Conservation (phyloP, 2,113 vertebrate genomes). For the Oplegnathus fasciatus region DNA sequence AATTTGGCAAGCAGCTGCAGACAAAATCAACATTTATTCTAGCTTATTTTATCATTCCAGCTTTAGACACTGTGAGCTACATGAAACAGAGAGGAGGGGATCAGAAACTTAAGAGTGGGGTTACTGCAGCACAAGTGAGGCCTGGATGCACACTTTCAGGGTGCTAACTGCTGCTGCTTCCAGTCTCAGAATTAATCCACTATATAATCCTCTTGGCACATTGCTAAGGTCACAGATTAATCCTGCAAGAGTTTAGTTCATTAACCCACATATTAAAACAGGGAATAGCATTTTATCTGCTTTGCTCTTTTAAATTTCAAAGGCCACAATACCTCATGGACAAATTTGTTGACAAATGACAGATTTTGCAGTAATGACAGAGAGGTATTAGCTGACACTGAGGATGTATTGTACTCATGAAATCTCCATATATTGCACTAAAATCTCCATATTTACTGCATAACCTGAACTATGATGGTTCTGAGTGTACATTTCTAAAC, state of each 20-base stretch:
- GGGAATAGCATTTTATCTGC: neutral
- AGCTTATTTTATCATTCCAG: neutral
- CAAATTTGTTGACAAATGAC: neutral
- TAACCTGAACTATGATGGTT: neutral
- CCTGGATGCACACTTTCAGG: constrained; percentile 25
- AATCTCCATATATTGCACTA: neutral
- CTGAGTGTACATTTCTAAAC: too few relatives aligned
- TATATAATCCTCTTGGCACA: constrained; percentile 68
- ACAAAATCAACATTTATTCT: neutral
- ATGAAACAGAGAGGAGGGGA: neutral
- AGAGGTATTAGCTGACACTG: neutral
- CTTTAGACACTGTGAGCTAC: neutral
- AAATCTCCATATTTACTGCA: neutral
- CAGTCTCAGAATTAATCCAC: constrained; percentile 59
- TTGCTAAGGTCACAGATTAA: constrained; percentile 64
- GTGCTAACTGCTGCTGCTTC: constrained; percentile 32
- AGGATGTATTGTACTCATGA: neutral
- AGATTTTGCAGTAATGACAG: neutral
- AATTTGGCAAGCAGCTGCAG: neutral
- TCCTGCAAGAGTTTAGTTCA: constrained; percentile 55
- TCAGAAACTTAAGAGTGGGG: neutral
- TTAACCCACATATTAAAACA: constrained; percentile 52
- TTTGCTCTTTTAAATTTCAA: constrained; percentile 23
- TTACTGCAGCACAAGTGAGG: constrained; percentile 17
- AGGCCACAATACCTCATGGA: neutral